Evolutionary conservation across 2,113 vertebrate species (phyloP).

Genomic region (Heterocephalus glaber): DNA sequence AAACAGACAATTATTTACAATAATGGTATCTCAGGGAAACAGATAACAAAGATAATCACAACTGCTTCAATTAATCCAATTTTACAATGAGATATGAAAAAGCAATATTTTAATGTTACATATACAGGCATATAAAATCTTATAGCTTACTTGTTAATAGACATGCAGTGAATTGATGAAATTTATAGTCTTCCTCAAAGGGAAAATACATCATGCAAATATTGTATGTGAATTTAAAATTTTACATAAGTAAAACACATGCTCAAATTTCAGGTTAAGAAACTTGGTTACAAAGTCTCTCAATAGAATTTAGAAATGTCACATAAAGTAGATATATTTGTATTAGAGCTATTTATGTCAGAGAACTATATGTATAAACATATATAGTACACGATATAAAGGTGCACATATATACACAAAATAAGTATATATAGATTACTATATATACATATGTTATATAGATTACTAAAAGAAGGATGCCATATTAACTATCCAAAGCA

Average conservation of each 20-base stretch:
- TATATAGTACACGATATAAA: not conserved
- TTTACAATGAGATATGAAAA: not conserved
- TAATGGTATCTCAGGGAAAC: not conserved
- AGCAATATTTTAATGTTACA: not conserved
- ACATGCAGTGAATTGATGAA: not conserved
- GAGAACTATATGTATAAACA: not conserved
- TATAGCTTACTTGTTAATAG: not conserved
- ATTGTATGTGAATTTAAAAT: not conserved
- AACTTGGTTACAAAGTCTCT: not conserved
- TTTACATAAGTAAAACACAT: not conserved
- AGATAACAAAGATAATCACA: not conserved
- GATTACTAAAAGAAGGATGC: not conserved
- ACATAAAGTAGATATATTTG: not conserved
- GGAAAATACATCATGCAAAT: not conserved
- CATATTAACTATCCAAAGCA: not conserved
- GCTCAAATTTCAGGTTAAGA: not conserved
- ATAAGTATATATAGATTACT: not conserved
- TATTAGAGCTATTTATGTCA: not conserved
- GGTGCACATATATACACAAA: not conserved
- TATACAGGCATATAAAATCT: not conserved
- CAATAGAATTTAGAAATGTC: not conserved
- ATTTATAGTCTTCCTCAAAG: not conserved
- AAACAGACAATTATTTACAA: not conserved
- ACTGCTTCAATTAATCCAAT: not conserved
- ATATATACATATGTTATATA: not conserved